Evolutionary conservation across 1,140 invertebrate species (phyloP), one percentile per base, ranked within the genome.

Genomic region (Gryllus bimaculatus): DNA sequence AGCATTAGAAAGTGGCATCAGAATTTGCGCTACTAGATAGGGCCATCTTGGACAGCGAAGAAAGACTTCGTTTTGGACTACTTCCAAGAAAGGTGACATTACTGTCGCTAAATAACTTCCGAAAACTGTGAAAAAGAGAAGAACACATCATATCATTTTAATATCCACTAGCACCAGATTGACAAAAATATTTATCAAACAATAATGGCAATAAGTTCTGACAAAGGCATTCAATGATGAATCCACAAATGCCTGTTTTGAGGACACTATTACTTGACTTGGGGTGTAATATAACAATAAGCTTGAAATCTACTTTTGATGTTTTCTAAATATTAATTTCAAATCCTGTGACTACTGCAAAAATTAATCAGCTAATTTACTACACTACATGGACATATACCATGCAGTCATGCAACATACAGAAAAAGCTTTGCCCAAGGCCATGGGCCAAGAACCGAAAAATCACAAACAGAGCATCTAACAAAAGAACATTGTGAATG

Each of bases 21-120:
- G 79, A 20, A 74, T 78, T 79, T 7, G 81, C 39, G 74, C 79
- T 81, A 80, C 87, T 87, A 79, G 91, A 91, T 47, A 92, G 85
- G 81, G 90, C 90, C 90, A 92, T 91, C 86, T 92, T 92, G 81
- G 91, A 91, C 80, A 92, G 88, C 83, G 91, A 91, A 81, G 91
- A 91, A 83, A 92, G 86, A 87, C 90, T 91, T 87, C 90, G 88
- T 83, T 91, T 89, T 82, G 90, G 91, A 85, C 91, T 92, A 84
- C 87, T 90, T 81, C 88, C 85, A 76, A 90, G 88, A 83, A 88
- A 86, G 80, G 88, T 86, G 82, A 87, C 87, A 81, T 88, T 86
- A 83, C 85, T 88, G 83, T 93, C 91, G 81, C 90, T 91, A 85
- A 93, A 91, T 81, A 92, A 86, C 84, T 91, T 91, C 79, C 91